Percentiles rank a stretch among this genome's conserved stretches.
These are phyloP conservation scores for Drosophila neocordata DNA, from an alignment of 1,140 invertebrate species.

Conservation along the genomic window DNA sequence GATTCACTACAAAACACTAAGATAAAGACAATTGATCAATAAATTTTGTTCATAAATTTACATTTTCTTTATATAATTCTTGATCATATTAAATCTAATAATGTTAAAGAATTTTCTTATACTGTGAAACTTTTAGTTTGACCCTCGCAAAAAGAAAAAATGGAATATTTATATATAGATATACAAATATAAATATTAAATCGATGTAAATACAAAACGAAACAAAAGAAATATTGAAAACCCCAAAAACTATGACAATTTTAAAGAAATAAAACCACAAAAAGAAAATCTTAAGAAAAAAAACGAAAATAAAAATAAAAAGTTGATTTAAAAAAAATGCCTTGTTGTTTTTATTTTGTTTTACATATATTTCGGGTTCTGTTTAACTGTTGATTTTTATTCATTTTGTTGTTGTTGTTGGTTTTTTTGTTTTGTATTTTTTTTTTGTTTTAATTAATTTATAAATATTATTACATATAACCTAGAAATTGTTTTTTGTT, in stretches of 20 bases:
- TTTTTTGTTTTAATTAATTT: constrained; percentile 78
- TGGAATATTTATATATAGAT: background rate
- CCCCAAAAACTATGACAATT: constrained; percentile 54
- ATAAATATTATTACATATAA: constrained; percentile 81
- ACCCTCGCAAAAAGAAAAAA: background rate
- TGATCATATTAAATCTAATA: no score
- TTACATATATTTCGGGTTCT: constrained; percentile 49
- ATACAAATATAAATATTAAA: background rate
- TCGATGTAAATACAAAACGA: constrained; percentile 6
- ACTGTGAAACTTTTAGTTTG: background rate
- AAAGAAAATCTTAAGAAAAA: constrained; percentile 51
- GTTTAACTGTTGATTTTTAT: constrained; percentile 56
- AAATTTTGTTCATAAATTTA: no score
- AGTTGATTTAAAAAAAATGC: constrained; percentile 36
- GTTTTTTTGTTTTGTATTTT: constrained; percentile 20
- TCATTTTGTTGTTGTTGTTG: constrained; percentile 13
- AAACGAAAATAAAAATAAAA: constrained; percentile 10
- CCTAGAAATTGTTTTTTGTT: constrained; percentile 66
- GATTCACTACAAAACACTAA: no score
- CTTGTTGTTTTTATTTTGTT: constrained; percentile 41
- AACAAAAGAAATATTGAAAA: constrained; percentile 44
- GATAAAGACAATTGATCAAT: no score
- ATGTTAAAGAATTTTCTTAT: no score
- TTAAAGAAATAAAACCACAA: constrained; percentile 56
- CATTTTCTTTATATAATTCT: no score